Evolutionary conservation across 1,140 invertebrate species (phyloP).

Genomic region (Diorhabda sublineata): DNA sequence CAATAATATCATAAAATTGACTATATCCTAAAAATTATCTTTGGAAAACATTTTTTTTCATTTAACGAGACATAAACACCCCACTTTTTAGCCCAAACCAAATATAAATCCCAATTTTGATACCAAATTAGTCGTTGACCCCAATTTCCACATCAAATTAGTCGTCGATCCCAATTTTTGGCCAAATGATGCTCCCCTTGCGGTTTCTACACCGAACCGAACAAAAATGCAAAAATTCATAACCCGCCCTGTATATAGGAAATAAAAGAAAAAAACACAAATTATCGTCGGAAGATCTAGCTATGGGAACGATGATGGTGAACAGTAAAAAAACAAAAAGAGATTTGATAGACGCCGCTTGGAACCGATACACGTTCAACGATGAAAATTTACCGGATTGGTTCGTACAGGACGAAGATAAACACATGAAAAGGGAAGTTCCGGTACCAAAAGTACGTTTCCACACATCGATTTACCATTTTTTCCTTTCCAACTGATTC

Average conservation of each 20-base stretch:
- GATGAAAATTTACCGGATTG: conserved; percentile 91
- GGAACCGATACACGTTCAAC: conserved; percentile 87
- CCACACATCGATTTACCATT: neutral
- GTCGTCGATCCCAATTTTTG: too few species aligned
- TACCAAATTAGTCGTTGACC: too few species aligned
- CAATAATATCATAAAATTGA: too few species aligned
- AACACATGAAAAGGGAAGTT: conserved; percentile 76
- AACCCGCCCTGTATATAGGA: neutral
- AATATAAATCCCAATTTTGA: too few species aligned
- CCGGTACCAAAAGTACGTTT: conserved; percentile 71
- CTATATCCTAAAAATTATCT: too few species aligned
- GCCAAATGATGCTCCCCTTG: too few species aligned
- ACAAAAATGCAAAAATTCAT: too few species aligned
- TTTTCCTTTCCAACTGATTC: neutral
- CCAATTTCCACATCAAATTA: too few species aligned
- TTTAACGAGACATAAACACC: too few species aligned
- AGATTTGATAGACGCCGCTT: conserved; percentile 81
- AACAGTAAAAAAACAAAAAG: conserved; percentile 80
- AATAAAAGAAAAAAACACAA: conserved; percentile 62
- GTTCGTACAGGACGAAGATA: conserved; percentile 93
- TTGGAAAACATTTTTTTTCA: too few species aligned
- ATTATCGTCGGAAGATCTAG: conserved; percentile 80
- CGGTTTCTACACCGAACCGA: too few species aligned
- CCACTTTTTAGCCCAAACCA: too few species aligned
- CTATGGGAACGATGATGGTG: conserved; percentile 79